Evolutionary conservation across 1,140 invertebrate genomes (phyloP).

Genomic region (Steinernema khuongi): DNA sequence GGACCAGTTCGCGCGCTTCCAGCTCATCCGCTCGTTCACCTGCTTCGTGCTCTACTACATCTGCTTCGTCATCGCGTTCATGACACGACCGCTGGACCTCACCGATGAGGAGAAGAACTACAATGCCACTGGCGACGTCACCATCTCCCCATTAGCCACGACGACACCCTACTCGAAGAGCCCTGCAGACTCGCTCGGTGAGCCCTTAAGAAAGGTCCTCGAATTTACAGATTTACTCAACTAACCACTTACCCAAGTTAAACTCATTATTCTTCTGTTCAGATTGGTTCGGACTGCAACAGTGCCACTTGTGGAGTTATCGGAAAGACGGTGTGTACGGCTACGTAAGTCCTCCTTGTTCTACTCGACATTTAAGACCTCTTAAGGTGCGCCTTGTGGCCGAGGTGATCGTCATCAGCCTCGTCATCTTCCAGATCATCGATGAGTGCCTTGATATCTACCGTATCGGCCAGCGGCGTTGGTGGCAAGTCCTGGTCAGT

Average conservation of each 20-base stretch:
- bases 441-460: constrained; percentile 44
- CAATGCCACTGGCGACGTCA: not conserved
- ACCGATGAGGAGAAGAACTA: constrained; percentile 39
- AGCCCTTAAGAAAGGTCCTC: not conserved
- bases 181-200: not conserved
- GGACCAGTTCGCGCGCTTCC: constrained; percentile 64
- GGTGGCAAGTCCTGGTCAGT: constrained; percentile 50
- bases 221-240: too few species aligned
- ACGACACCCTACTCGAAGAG: not conserved
- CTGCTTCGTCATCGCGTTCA: constrained; percentile 51
- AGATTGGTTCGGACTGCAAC: not conserved
- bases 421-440: constrained; percentile 37
- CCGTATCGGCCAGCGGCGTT: constrained; percentile 45
- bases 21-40: constrained; percentile 47
- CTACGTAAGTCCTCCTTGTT: not conserved
- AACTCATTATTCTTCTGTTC: not conserved
- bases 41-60: constrained; percentile 50
- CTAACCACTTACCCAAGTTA: too few species aligned
- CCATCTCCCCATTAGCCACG: not conserved
- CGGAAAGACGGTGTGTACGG: not conserved
- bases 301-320: constrained; percentile 29
- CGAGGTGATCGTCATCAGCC: constrained; percentile 29
- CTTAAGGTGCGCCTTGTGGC: constrained; percentile 27
- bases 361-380: not conserved
- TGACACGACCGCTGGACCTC: constrained; percentile 47